Evolutionary conservation across 1,140 invertebrate genomes (phyloP).

Genomic region (Bombus ignitus): DNA sequence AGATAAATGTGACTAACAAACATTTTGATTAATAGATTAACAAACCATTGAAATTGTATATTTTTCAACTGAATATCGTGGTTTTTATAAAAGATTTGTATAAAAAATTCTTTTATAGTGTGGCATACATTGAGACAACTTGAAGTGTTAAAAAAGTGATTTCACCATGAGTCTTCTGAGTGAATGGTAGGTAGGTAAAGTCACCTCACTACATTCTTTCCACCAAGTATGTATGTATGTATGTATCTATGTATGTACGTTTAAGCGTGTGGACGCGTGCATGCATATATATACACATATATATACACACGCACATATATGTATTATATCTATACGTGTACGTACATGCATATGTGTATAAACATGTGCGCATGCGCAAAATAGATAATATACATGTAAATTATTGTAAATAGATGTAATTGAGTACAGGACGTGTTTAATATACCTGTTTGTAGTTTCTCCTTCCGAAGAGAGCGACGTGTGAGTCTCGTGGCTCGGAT

Average conservation of each 20-base stretch:
- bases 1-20: not conserved
- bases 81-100: not conserved
- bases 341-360: not conserved
- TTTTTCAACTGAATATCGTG: not conserved
- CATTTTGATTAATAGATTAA: not conserved
- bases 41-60: not conserved
- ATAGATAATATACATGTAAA: slow-evolving; percentile 12
- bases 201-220: not conserved
- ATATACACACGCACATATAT: not conserved
- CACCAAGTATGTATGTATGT: not conserved
- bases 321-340: not conserved
- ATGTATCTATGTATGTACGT: not conserved
- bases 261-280: not conserved
- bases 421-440: not conserved
- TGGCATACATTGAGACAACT: not conserved
- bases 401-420: not conserved
- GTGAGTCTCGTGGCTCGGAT: slow-evolving; percentile 85
- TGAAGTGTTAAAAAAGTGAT: not conserved
- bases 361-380: not conserved
- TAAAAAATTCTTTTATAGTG: not conserved
- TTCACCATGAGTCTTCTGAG: not conserved
- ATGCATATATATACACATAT: too few species aligned
- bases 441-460: slow-evolving; percentile 41
- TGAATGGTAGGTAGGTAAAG: not conserved
- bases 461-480: slow-evolving; percentile 70